Percentiles rank a stretch among this genome's conserved stretches.
These are phyloP conservation scores for Thermophis baileyi DNA, from an alignment of 2,113 vertebrate genomes.

Conservation along the genomic window DNA sequence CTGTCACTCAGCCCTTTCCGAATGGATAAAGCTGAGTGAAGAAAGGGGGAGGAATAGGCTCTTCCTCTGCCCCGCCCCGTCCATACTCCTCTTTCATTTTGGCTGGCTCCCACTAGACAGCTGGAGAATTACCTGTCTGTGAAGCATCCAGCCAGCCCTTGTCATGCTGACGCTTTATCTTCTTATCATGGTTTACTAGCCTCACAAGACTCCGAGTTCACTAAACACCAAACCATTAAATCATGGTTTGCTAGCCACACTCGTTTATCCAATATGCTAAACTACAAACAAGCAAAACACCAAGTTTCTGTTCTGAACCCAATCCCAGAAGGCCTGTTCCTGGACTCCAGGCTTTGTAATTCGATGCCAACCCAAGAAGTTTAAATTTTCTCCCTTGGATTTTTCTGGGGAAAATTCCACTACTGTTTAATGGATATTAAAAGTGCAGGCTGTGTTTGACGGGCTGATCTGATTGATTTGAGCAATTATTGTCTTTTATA, in stretches of 20 bases:
- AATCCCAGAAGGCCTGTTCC: neutral
- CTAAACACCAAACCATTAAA: neutral
- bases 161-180: neutral
- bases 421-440: neutral
- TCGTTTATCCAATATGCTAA: too few relatives aligned
- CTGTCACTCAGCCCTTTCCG: neutral
- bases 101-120: neutral
- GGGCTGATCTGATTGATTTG: neutral
- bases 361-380: neutral
- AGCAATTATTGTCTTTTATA: neutral
- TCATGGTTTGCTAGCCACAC: neutral
- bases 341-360: neutral
- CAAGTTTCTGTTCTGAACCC: neutral
- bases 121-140: neutral
- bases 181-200: neutral
- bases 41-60: too few relatives aligned
- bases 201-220: neutral
- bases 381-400: neutral
- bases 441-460: neutral
- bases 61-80: accelerated
- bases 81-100: neutral
- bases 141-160: neutral
- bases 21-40: neutral
- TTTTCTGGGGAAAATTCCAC: neutral
- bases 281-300: neutral